Base-by-base conservation (phyloP, 37 sponge, comb jelly and placozoan species). In the Tethya wilhelma region DNA sequence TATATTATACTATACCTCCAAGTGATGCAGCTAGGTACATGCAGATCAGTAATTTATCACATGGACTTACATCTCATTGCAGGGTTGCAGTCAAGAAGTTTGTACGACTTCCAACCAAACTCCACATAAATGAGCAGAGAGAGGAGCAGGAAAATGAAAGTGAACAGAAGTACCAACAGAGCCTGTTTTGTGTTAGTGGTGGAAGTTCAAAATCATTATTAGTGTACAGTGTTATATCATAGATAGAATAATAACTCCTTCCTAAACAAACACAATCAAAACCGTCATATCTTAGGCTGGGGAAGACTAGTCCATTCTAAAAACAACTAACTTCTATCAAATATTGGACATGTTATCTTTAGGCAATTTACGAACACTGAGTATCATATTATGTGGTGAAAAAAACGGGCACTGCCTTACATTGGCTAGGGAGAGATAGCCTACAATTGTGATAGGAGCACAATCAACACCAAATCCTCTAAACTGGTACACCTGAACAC, bases 61-160 rank as follows among this genome's bases (percentile, higher is more conserved):
- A 67, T 7, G 0, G 12, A 73, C 87, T 87, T 41, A 87, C 88
- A 76, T 69, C 81, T 81, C 70, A 87, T 74, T 4, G 42, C 77
- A 20, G 88, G 75, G 57, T 87, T 75, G 64, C 88, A 87, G 63
- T 74, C 75, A 19, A 87, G 77, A 38, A 68, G 70, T 12, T 44
- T 45, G 33, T 87, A 87, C 6, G 83, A 42, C 58, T 87, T 87
- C 88, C 88, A 87, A 29, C 88, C 88, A 75, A 87, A 87, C 77
- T 87, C 88, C 43, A 75, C 81, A 68, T 75, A 87, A 4, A 87
- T 76, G 56, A 69, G 55, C 33, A 80, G 25, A 0, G 82, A 69
- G 34, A 87, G 72, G 26, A 59, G 9, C 43, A 26, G 6, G 31
- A 87, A 87, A 4, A 81, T 12, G 9, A 75, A 34, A 4, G 69